Evolutionary conservation across 2,113 vertebrate genomes (phyloP).

Genomic region (Maccullochella peelii): DNA sequence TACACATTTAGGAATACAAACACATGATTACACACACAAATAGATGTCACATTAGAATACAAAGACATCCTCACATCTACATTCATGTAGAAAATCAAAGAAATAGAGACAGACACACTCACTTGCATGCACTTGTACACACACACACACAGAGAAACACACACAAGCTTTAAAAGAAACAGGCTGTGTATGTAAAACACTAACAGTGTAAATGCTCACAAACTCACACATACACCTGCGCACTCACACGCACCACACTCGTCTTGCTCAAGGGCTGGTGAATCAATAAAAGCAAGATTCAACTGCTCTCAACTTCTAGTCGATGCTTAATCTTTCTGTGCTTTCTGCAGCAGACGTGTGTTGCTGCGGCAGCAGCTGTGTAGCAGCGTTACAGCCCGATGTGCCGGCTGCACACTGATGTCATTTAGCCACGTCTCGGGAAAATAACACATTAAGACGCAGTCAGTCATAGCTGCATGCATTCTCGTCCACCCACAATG

Average conservation of each 20-base stretch:
- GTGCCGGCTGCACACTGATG: background rate
- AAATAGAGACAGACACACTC: no score
- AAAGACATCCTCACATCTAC: background rate
- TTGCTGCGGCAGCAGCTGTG: background rate
- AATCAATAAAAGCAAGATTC: constrained; percentile 41
- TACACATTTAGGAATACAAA: background rate
- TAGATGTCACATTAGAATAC: background rate
- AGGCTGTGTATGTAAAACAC: background rate
- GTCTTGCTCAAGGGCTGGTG: background rate
- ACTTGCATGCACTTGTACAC: background rate
- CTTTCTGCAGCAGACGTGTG: constrained; percentile 12
- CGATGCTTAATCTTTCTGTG: constrained; percentile 15
- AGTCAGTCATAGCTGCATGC: background rate
- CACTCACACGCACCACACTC: constrained; percentile 9
- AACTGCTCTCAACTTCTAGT: constrained; percentile 24
- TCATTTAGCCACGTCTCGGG: background rate
- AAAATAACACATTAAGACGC: constrained; percentile 18
- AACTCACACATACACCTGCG: background rate
- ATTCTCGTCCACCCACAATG: background rate
- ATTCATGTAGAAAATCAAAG: background rate
- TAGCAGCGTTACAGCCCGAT: background rate
- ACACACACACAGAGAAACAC: background rate
- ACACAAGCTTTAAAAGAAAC: background rate
- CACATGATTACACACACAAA: background rate
- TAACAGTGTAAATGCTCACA: background rate